Evolutionary conservation across 2,113 vertebrate species (phyloP).

Genomic region (Phyllopteryx taeniolatus): DNA sequence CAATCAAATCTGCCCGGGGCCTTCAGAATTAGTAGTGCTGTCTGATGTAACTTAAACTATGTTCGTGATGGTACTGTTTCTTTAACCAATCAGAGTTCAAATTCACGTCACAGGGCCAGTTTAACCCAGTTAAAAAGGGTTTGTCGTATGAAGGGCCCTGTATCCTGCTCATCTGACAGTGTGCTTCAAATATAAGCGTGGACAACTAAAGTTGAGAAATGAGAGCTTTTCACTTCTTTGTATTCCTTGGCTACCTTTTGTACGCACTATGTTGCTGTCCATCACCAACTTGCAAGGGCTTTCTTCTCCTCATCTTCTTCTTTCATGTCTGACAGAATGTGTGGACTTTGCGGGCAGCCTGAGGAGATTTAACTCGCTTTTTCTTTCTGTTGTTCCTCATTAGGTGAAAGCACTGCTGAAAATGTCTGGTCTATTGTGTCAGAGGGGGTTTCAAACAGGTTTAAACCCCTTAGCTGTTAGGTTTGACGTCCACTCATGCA

Average conservation of each 20-base stretch:
- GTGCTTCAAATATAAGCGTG: background rate
- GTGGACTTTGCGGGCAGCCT: slow-evolving; percentile 36
- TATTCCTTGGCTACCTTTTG: slow-evolving; percentile 25
- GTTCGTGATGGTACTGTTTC: no score
- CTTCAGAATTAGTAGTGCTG: background rate
- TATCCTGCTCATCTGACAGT: background rate
- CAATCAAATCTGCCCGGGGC: no score
- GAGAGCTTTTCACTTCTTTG: background rate
- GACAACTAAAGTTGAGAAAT: background rate
- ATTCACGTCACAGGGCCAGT: no score
- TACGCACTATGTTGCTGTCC: slow-evolving; percentile 22
- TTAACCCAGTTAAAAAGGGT: background rate
- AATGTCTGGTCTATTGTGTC: slow-evolving; percentile 42
- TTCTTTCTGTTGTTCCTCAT: slow-evolving; percentile 48
- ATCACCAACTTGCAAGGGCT: slow-evolving; percentile 34
- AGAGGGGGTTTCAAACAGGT: slow-evolving; percentile 52
- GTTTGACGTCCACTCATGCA: slow-evolving; percentile 46
- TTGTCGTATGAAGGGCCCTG: background rate
- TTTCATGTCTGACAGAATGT: background rate
- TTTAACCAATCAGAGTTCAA: no score
- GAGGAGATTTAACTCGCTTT: slow-evolving; percentile 18
- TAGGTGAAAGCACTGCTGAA: slow-evolving; percentile 30
- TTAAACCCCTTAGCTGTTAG: slow-evolving; percentile 32
- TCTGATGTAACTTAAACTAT: no score
- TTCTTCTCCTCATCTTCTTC: slow-evolving; percentile 1